phyloP scores from a whole-genome alignment of 2,888 invertebrate genomes.

The Drosophila helvetica region DNA sequence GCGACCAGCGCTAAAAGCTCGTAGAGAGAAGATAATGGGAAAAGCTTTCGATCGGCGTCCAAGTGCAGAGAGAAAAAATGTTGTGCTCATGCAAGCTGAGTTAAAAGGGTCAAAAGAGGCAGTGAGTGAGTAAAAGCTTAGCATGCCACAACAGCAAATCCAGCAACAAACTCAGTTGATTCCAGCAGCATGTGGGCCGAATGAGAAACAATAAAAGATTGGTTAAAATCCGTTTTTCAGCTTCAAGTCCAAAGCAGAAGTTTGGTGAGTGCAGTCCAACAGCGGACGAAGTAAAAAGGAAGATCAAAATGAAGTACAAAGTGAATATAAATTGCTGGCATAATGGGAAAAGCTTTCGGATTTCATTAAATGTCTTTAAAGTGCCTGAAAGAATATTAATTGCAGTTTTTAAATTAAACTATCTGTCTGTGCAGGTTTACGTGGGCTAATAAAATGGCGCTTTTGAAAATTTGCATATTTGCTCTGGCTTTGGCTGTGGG shows the following conservation, averaged over 20 bases:
- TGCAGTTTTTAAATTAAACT: slow-evolving; percentile 32
- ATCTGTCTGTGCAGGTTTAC: slow-evolving; percentile 57
- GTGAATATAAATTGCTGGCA: slow-evolving; percentile 25
- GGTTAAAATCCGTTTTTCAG: background rate
- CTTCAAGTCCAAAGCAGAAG: slow-evolving; percentile 11
- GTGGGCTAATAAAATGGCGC: slow-evolving; percentile 71
- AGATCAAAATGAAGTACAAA: slow-evolving; percentile 13
- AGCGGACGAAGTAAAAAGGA: slow-evolving; percentile 34
- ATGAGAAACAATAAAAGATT: background rate
- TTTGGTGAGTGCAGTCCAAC: slow-evolving; percentile 50
- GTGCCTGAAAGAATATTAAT: slow-evolving; percentile 27
- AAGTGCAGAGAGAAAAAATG: too few species aligned
- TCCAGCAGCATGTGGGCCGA: too few species aligned
- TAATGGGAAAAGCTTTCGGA: background rate
- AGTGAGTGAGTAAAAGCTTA: too few species aligned
- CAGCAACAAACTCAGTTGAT: too few species aligned
- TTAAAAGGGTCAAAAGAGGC: too few species aligned
- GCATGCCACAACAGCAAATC: too few species aligned
- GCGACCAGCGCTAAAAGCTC: too few species aligned
- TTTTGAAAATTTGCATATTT: slow-evolving; percentile 79
- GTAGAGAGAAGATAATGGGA: too few species aligned
- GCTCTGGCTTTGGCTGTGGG: slow-evolving; percentile 75
- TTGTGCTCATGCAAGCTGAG: too few species aligned
- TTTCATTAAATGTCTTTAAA: slow-evolving; percentile 19
- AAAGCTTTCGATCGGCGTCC: too few species aligned